Percentiles rank a stretch among this genome's conserved stretches.
phyloP scores from a whole-genome alignment of 2,797 vertebrate genomes.

The Tenualosa thibaudeaui region DNA sequence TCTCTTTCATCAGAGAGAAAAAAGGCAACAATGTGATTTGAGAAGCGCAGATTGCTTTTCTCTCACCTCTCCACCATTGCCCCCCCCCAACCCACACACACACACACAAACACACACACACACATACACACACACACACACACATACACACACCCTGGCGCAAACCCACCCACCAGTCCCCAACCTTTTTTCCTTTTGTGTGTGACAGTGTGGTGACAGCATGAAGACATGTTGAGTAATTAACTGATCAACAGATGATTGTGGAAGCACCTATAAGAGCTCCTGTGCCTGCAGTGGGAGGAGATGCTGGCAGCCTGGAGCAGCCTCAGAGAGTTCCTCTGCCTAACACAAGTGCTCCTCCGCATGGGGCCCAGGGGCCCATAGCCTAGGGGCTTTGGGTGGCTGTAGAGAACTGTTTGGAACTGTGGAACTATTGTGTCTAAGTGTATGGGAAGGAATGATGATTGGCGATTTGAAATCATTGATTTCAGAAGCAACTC shows the following conservation, averaged over 20 bases:
- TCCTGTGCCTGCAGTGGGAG: conserved; percentile 52
- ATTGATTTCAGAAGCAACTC: too few species aligned
- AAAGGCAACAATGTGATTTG: conserved; percentile 31
- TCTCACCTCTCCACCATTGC: conserved; percentile 12
- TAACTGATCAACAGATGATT: conserved; percentile 68
- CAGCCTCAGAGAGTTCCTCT: neutral
- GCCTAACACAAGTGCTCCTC: neutral
- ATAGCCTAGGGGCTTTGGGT: too few species aligned
- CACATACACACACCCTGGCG: neutral
- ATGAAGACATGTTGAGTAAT: conserved; percentile 61
- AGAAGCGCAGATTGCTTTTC: conserved; percentile 30
- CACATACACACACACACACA: conserved; percentile 12
- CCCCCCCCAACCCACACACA: neutral
- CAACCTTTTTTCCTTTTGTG: conserved; percentile 42
- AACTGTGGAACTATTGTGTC: too few species aligned
- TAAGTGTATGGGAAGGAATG: too few species aligned
- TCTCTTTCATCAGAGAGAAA: neutral
- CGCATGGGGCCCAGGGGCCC: neutral
- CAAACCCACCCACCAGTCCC: conserved; percentile 5
- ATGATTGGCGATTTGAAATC: too few species aligned
- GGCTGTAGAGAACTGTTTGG: too few species aligned
- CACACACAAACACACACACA: neutral
- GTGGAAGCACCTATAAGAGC: conserved; percentile 30
- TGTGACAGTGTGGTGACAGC: conserved; percentile 15
- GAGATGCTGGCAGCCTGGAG: neutral